These are phyloP conservation scores for Nipponacmea schrenckii DNA, from an alignment of 2,888 invertebrate genomes.

Conservation along the genomic window DNA sequence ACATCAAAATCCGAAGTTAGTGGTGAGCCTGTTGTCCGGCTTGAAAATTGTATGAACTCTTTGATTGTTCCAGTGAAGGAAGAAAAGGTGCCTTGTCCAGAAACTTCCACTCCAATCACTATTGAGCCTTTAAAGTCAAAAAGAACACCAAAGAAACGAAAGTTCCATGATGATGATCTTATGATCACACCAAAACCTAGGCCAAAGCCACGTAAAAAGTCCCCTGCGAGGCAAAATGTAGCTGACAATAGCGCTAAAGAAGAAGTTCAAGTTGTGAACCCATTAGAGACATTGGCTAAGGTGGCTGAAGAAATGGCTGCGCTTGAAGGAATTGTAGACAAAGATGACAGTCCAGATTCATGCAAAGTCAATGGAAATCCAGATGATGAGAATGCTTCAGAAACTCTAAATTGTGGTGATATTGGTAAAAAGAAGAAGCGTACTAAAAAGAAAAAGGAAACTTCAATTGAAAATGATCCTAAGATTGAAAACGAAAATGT, in stretches of 20 bases:
- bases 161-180: constrained; percentile 2
- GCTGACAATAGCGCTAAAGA: not conserved
- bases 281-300: constrained; percentile 1
- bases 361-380: not conserved
- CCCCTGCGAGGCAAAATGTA: not conserved
- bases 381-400: not conserved
- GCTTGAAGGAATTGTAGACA: not conserved
- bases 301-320: not conserved
- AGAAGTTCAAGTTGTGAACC: not conserved
- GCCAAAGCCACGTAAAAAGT: not conserved
- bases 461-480: not conserved
- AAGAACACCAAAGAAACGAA: constrained; percentile 18
- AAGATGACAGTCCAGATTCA: not conserved
- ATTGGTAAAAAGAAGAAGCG: constrained; percentile 12
- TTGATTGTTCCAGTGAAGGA: too few relatives aligned
- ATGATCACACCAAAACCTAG: not conserved
- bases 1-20: not conserved
- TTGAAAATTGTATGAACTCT: too few relatives aligned
- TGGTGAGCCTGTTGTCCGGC: constrained; percentile 7
- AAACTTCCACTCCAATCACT: not conserved
- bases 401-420: not conserved
- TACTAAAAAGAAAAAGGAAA: constrained; percentile 13
- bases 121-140: constrained; percentile 12
- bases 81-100: constrained; percentile 11
- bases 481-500: constrained; percentile 23